These are phyloP conservation scores for Aproaerema taeniolella DNA, from an alignment of 2,888 invertebrate genomes.

Conservation along the genomic window DNA sequence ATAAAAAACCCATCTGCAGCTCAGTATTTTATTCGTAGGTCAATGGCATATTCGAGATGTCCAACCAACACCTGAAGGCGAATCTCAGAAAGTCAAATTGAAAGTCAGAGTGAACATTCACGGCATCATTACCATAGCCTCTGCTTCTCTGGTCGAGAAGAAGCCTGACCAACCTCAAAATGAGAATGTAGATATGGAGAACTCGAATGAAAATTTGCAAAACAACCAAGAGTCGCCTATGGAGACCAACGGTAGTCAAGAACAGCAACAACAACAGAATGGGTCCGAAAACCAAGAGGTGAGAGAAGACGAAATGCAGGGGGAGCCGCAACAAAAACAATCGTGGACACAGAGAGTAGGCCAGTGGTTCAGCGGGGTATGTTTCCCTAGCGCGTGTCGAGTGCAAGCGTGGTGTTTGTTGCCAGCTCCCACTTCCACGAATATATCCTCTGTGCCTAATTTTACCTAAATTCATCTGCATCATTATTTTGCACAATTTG, in stretches of 20 bases:
- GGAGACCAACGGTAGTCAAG: constrained; percentile 73
- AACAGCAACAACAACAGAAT: constrained; percentile 48
- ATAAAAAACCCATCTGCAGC: too few relatives aligned
- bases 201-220: constrained; percentile 60
- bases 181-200: constrained; percentile 65
- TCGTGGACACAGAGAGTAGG: constrained; percentile 85
- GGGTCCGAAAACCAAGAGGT: constrained; percentile 69
- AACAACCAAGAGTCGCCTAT: constrained; percentile 56
- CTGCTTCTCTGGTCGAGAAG: constrained; percentile 90
- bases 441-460: too few relatives aligned
- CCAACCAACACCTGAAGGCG: constrained; percentile 91
- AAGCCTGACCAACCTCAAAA: constrained; percentile 74
- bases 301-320: constrained; percentile 65
- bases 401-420: constrained; percentile 69
- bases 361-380: constrained; percentile 84
- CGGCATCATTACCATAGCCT: constrained; percentile 92
- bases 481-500: too few relatives aligned
- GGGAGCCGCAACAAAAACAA: constrained; percentile 71
- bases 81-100: constrained; percentile 96
- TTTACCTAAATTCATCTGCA: too few relatives aligned
- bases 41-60: constrained; percentile 89
- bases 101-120: constrained; percentile 96
- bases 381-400: constrained; percentile 70
- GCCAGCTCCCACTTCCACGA: constrained; percentile 29
- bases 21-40: constrained; percentile 69